phyloP scores from a whole-genome alignment of 2,888 invertebrate genomes.

The Leucophenga montana region DNA sequence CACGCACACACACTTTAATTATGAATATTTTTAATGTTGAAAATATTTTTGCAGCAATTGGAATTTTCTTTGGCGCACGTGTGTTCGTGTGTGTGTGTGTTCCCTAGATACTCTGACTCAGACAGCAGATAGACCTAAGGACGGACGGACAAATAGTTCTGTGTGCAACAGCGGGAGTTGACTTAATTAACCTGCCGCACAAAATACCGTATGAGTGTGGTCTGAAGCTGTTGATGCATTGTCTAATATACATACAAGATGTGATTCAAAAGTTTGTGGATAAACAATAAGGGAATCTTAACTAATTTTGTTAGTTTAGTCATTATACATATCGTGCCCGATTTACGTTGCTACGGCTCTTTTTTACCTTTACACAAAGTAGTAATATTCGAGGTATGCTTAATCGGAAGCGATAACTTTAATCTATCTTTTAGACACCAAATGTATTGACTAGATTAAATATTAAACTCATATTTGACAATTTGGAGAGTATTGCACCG shows the following conservation, averaged over 20 bases:
- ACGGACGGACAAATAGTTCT: no score
- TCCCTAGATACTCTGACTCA: not conserved
- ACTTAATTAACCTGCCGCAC: slow-evolving; percentile 61
- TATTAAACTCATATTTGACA: no score
- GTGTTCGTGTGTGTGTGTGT: slow-evolving; percentile 29
- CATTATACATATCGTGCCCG: no score
- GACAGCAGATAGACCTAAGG: no score
- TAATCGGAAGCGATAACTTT: no score
- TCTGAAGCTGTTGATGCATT: slow-evolving; percentile 4
- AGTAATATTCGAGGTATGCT: no score
- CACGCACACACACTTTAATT: slow-evolving; percentile 53
- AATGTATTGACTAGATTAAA: no score
- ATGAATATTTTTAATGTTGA: slow-evolving; percentile 63
- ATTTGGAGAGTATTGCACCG: no score
- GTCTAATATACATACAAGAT: slow-evolving; percentile 33
- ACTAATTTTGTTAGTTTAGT: slow-evolving; percentile 13
- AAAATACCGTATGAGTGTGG: slow-evolving; percentile 32
- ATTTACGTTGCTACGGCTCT: no score
- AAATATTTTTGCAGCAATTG: slow-evolving; percentile 48
- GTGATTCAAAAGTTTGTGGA: not conserved
- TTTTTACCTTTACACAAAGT: no score
- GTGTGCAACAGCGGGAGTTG: slow-evolving; percentile 53
- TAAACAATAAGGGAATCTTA: no score
- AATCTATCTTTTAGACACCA: no score
- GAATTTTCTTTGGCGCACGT: slow-evolving; percentile 43